phyloP scores from a whole-genome alignment of 2,113 vertebrate species.

The Ageneiosus marmoratus region DNA sequence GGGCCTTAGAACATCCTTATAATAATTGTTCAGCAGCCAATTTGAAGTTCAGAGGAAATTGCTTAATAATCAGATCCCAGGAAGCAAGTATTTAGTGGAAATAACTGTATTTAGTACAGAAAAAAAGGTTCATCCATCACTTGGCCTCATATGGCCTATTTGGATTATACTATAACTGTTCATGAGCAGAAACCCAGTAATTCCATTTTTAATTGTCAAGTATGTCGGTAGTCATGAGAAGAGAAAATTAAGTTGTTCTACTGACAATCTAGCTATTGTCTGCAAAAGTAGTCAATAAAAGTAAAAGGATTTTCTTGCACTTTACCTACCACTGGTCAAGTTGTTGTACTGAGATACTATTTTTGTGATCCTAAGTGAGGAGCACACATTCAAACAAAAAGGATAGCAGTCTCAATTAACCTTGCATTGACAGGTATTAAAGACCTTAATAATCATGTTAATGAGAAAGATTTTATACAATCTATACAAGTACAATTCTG shows the following conservation, averaged over 20 bases:
- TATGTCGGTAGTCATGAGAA: neutral
- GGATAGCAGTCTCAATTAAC: constrained; percentile 91
- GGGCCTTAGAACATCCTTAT: constrained; percentile 72
- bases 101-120: constrained; percentile 69
- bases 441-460: constrained; percentile 86
- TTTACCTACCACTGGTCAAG: constrained; percentile 44
- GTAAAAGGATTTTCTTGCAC: neutral
- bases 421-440: constrained; percentile 88
- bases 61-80: constrained; percentile 79
- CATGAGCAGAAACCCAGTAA: constrained; percentile 10
- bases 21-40: constrained; percentile 78
- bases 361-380: constrained; percentile 61
- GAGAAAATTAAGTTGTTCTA: neutral
- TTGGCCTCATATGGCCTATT: constrained; percentile 6
- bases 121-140: constrained; percentile 50
- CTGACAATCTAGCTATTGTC: neutral
- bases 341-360: constrained; percentile 32
- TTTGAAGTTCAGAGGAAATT: constrained; percentile 77
- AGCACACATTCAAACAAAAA: constrained; percentile 74
- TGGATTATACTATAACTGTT: constrained; percentile 16
- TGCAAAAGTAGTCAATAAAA: neutral
- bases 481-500: no score
- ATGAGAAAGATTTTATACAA: constrained; percentile 86
- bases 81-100: constrained; percentile 74
- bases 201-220: neutral